These are phyloP conservation scores for Caenorhabditis briggsae DNA, from an alignment of 1,140 invertebrate species.

Conservation along the genomic window DNA sequence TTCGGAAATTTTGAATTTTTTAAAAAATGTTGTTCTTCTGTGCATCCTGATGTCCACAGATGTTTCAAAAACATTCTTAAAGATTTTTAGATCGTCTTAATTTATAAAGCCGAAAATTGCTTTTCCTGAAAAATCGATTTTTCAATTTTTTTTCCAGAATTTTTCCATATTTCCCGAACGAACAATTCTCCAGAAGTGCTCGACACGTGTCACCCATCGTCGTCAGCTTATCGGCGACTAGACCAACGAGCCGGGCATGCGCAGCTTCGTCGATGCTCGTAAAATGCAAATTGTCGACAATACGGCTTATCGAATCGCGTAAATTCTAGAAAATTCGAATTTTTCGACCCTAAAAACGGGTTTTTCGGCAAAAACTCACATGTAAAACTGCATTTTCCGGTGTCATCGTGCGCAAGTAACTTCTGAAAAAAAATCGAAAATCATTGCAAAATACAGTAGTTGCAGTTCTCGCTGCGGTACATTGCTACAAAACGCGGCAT, in stretches of 20 bases:
- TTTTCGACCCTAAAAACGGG: not conserved
- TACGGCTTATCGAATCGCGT: slow-evolving; percentile 28
- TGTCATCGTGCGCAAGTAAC: not conserved
- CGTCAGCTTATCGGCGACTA: not conserved
- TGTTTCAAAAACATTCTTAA: too few species aligned
- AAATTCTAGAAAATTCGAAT: slow-evolving; percentile 18
- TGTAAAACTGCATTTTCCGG: not conserved
- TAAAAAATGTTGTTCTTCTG: too few species aligned
- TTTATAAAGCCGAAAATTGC: too few species aligned
- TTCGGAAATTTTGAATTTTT: too few species aligned
- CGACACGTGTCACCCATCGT: not conserved
- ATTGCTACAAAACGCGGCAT: not conserved
- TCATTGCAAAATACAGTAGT: not conserved
- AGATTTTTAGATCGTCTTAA: too few species aligned
- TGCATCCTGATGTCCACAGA: too few species aligned
- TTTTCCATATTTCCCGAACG: too few species aligned
- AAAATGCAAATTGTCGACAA: slow-evolving; percentile 17
- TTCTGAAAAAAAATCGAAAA: not conserved
- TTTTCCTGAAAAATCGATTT: too few species aligned
- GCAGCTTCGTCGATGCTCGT: not conserved
- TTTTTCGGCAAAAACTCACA: not conserved
- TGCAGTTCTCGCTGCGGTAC: not conserved
- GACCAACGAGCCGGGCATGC: slow-evolving; percentile 11
- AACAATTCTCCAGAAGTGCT: slow-evolving; percentile 28
- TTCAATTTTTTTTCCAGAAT: too few species aligned